Percentiles rank a stretch among this genome's conserved stretches.
Evolutionary conservation across 2,888 invertebrate species (phyloP).

Genomic region (Epirrhoe tristata): DNA sequence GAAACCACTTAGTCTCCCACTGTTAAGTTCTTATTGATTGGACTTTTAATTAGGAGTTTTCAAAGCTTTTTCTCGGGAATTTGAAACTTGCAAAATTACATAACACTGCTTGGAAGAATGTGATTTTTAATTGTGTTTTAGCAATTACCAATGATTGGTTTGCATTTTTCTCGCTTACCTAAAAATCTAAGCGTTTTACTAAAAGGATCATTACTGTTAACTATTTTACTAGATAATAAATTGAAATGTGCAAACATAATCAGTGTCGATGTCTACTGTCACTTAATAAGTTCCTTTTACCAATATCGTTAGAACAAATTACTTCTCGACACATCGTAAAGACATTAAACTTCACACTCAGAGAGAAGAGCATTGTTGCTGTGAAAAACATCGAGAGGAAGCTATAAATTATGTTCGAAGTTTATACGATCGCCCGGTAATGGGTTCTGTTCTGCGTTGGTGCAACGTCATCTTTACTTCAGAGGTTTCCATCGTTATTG

Average conservation of each 20-base stretch:
- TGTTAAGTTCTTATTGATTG: constrained; percentile 57
- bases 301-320: constrained; percentile 69
- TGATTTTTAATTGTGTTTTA: background rate
- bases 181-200: background rate
- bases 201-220: too few relatives aligned
- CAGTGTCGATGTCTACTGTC: constrained; percentile 8
- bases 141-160: background rate
- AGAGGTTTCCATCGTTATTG: constrained; percentile 38
- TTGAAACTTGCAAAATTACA: constrained; percentile 17
- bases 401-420: constrained; percentile 82
- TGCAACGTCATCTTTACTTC: constrained; percentile 56
- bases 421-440: constrained; percentile 80
- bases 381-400: constrained; percentile 82
- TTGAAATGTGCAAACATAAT: constrained; percentile 19
- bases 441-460: constrained; percentile 65
- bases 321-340: constrained; percentile 76
- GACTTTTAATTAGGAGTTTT: constrained; percentile 58
- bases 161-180: background rate
- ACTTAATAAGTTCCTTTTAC: constrained; percentile 4
- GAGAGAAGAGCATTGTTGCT: constrained; percentile 73
- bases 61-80: constrained; percentile 23
- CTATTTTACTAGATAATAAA: background rate
- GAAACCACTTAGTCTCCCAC: constrained; percentile 61
- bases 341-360: constrained; percentile 72
- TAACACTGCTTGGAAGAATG: background rate